phyloP scores from a whole-genome alignment of 1,140 invertebrate genomes.

The Proctacanthus coquilletti region DNA sequence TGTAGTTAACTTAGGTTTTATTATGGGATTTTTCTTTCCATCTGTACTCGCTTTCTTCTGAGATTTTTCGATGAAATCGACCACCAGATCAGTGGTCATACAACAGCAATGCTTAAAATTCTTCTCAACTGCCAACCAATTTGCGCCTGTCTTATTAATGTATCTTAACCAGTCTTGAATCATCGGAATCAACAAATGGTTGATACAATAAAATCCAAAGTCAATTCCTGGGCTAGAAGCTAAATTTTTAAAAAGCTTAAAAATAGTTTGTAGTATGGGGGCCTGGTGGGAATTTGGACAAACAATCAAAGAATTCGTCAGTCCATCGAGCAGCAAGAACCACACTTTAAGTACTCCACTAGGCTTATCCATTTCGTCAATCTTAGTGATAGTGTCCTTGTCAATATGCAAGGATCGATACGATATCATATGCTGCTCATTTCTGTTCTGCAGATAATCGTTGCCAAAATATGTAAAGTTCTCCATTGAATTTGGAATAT shows the following conservation, averaged over 20 bases:
- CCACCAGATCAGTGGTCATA: constrained; percentile 77
- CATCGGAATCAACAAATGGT: constrained; percentile 74
- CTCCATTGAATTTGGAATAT: constrained; percentile 63
- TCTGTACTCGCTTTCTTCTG: constrained; percentile 15
- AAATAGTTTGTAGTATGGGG: constrained; percentile 70
- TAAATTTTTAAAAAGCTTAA: constrained; percentile 63
- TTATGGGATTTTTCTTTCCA: constrained; percentile 11
- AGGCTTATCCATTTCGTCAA: constrained; percentile 53
- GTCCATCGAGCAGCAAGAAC: constrained; percentile 78
- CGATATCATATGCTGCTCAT: constrained; percentile 32
- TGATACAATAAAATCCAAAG: constrained; percentile 80
- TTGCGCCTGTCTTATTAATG: constrained; percentile 45
- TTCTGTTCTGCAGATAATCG: constrained; percentile 28
- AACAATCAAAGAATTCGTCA: constrained; percentile 64
- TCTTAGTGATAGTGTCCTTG: constrained; percentile 39
- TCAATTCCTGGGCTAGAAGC: constrained; percentile 60
- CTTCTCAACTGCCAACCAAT: constrained; percentile 57
- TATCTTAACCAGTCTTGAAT: constrained; percentile 79
- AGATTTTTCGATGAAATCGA: constrained; percentile 47
- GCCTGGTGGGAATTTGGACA: constrained; percentile 74
- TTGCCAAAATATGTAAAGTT: constrained; percentile 37
- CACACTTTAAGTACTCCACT: constrained; percentile 80
- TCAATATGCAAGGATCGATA: constrained; percentile 37
- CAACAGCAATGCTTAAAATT: constrained; percentile 91
- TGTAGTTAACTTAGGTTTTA: constrained; percentile 16